Percentiles rank a stretch among this genome's conserved stretches.
Evolutionary conservation across 2,113 vertebrate species (phyloP).

Genomic region (Papio anubis): DNA sequence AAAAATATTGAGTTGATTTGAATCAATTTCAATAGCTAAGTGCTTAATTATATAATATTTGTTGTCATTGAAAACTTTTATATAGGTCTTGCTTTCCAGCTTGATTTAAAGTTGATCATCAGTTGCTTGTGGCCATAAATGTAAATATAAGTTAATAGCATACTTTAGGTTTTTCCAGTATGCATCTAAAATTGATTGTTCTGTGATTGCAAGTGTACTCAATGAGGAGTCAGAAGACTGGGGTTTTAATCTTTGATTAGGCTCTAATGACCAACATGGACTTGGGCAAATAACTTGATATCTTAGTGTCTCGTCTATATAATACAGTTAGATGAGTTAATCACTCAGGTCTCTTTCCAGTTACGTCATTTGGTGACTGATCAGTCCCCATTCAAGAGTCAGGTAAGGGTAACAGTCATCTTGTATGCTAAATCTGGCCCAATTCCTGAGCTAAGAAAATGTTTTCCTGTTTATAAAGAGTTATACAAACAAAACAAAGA

Average conservation of each 20-base stretch:
- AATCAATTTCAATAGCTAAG: conserved; percentile 10
- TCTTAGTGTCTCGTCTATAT: not conserved
- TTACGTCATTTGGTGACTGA: not conserved
- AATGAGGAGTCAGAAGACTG: not conserved
- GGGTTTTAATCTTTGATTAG: not conserved
- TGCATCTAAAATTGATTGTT: not conserved
- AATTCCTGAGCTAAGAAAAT: not conserved
- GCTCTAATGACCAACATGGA: not conserved
- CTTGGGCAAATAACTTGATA: not conserved
- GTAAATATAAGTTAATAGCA: conserved; percentile 5
- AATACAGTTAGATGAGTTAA: not conserved
- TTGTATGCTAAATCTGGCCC: not conserved
- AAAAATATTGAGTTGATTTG: conserved; percentile 15
- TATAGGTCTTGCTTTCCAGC: not conserved
- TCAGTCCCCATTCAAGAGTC: not conserved
- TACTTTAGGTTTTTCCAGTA: not conserved
- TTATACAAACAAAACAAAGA: conserved; percentile 12
- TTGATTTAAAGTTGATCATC: conserved; percentile 9
- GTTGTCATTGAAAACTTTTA: conserved; percentile 10
- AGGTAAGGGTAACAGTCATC: not conserved
- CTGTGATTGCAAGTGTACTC: not conserved
- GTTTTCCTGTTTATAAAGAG: not conserved
- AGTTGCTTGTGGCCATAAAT: not conserved
- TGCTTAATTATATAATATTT: not conserved
- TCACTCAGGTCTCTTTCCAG: not conserved